A percentile compares a stretch with the other conserved stretches of the same genome.
phyloP scores from a whole-genome alignment of 2,797 vertebrate genomes.

The Helostoma temminkii region DNA sequence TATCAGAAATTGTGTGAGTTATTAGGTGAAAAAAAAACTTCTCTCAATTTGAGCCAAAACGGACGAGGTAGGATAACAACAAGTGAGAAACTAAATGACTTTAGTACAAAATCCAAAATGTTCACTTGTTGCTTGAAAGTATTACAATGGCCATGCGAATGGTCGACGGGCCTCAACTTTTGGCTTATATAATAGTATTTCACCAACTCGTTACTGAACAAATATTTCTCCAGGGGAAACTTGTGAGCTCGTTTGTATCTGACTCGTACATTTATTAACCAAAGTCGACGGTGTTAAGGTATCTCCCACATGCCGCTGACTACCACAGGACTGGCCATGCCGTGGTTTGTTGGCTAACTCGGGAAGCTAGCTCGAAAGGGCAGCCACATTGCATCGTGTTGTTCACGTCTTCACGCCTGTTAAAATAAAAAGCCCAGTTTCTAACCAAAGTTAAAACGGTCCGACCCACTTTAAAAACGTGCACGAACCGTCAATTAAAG shows the following conservation, averaged over 20 bases:
- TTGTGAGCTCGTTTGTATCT: rapidly evolving
- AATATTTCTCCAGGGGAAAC: background rate
- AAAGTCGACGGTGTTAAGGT: rapidly evolving
- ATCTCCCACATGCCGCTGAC: background rate
- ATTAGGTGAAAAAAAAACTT: conserved; percentile 62
- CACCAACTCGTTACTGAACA: no score
- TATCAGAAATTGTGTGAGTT: conserved; percentile 67
- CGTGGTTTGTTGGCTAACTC: conserved; percentile 47
- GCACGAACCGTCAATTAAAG: rapidly evolving
- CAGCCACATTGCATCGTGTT: conserved; percentile 49
- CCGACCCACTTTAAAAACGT: rapidly evolving
- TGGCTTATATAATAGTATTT: background rate
- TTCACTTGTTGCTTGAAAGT: conserved; percentile 18
- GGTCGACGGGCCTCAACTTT: background rate
- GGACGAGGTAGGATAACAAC: background rate
- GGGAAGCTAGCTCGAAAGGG: conserved; percentile 45
- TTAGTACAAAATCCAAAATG: no score
- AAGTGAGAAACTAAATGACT: background rate
- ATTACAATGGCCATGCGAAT: no score
- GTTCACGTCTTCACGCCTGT: conserved; percentile 24
- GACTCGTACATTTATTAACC: rapidly evolving
- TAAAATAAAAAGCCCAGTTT: background rate
- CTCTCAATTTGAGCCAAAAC: background rate
- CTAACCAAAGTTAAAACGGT: rapidly evolving
- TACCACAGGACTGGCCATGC: conserved; percentile 31